A percentile compares a stretch with the other conserved stretches of the same genome.
These are phyloP conservation scores for Sylvia atricapilla DNA, from an alignment of 2,113 vertebrate species.

Conservation along the genomic window DNA sequence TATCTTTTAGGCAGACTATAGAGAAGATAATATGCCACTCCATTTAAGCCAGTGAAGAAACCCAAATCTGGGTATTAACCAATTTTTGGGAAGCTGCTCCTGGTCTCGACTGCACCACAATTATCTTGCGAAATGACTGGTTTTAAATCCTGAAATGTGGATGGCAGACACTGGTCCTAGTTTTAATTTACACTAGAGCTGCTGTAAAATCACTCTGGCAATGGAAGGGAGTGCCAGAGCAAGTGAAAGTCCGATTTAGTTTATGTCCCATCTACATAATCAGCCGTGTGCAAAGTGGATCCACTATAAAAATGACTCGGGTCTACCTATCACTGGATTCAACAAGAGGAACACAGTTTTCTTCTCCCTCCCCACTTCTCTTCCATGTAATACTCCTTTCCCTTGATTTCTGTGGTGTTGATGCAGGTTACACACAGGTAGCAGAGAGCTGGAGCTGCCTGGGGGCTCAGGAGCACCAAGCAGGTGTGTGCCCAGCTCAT, in stretches of 20 bases:
- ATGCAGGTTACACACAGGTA: not conserved
- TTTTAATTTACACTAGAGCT: slow-evolving; percentile 1
- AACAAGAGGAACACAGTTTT: not conserved
- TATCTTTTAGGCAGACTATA: slow-evolving; percentile 59
- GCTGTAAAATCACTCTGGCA: slow-evolving; percentile 9
- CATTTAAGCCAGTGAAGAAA: slow-evolving; percentile 44
- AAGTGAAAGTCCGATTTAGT: slow-evolving; percentile 4
- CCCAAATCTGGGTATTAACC: slow-evolving; percentile 48
- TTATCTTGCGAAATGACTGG: slow-evolving; percentile 21
- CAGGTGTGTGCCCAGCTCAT: accelerated
- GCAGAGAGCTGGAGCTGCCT: not conserved
- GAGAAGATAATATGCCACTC: slow-evolving; percentile 52
- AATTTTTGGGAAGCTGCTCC: slow-evolving; percentile 28
- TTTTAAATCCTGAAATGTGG: slow-evolving; percentile 12
- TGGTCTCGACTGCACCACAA: slow-evolving; percentile 26
- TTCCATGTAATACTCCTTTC: not conserved
- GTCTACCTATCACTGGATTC: not conserved
- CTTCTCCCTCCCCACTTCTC: not conserved
- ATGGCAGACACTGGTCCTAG: not conserved
- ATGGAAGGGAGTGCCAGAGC: not conserved
- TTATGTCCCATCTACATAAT: slow-evolving; percentile 27
- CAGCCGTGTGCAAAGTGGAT: not conserved
- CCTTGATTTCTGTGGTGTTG: not conserved
- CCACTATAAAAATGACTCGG: not conserved
- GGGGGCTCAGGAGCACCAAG: not conserved